A percentile compares a stretch with the other conserved stretches of the same genome.
phyloP scores from a whole-genome alignment of 1,140 invertebrate species.

The Drosophila repletoides region DNA sequence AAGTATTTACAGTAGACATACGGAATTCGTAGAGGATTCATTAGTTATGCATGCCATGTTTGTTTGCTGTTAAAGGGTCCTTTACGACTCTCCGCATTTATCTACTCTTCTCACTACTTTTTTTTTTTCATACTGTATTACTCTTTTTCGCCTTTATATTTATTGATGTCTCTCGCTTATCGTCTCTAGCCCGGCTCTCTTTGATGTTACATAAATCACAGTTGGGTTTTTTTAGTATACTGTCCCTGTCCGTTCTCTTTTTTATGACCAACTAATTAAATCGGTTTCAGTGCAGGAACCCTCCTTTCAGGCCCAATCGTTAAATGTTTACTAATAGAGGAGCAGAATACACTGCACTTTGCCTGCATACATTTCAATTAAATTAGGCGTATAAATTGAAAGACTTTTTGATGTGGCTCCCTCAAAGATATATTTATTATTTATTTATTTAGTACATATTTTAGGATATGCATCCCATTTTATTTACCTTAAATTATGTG shows the following conservation, averaged over 20 bases:
- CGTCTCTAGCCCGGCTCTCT: slow-evolving; percentile 26
- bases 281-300: not conserved
- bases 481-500: no score
- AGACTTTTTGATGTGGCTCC: no score
- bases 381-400: no score
- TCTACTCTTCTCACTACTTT: not conserved
- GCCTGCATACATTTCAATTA: no score
- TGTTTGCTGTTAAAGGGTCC: slow-evolving; percentile 55
- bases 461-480: no score
- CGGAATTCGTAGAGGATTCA: slow-evolving; percentile 35
- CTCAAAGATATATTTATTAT: no score
- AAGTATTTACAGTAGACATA: not conserved
- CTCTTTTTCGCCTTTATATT: slow-evolving; percentile 34
- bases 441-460: no score
- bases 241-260: not conserved
- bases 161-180: slow-evolving; percentile 58
- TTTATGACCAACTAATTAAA: slow-evolving; percentile 32
- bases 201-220: slow-evolving; percentile 44
- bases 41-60: slow-evolving; percentile 72
- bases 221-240: slow-evolving; percentile 17
- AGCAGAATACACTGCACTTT: no score
- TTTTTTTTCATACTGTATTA: slow-evolving; percentile 21
- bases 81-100: slow-evolving; percentile 44
- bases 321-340: no score
- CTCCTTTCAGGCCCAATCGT: no score